Conservation (phyloP, 2,797 vertebrate genomes). For the Denticeps clupeoides region DNA sequence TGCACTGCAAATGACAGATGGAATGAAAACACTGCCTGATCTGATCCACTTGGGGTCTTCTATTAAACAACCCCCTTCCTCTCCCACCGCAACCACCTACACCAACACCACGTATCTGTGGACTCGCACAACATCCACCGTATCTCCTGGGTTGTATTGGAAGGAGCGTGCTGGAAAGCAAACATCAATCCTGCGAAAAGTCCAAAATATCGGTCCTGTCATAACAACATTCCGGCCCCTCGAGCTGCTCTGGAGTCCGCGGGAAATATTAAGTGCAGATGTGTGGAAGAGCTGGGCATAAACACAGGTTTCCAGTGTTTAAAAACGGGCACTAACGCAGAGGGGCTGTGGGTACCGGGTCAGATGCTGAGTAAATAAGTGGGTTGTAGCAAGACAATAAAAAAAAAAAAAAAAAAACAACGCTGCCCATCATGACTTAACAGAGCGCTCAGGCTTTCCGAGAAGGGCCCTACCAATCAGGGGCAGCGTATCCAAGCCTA, state of each 20-base stretch:
- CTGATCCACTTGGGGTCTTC: slow-evolving; percentile 15
- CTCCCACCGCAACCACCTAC: background rate
- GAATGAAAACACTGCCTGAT: slow-evolving; percentile 49
- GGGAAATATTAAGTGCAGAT: slow-evolving; percentile 62
- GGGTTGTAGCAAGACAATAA: slow-evolving; percentile 43
- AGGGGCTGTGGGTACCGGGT: slow-evolving; percentile 59
- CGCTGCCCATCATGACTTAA: no score
- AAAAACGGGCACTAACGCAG: slow-evolving; percentile 55
- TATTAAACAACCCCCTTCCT: background rate
- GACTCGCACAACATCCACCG: slow-evolving; percentile 27
- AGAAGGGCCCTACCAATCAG: no score
- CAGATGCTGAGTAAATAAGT: slow-evolving; percentile 63
- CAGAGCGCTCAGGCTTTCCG: no score
- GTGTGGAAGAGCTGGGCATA: slow-evolving; percentile 56
- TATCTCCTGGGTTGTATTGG: slow-evolving; percentile 48
- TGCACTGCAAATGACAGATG: slow-evolving; percentile 48
- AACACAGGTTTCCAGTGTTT: slow-evolving; percentile 56
- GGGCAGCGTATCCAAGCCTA: slow-evolving; percentile 1
- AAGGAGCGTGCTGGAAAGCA: slow-evolving; percentile 51
- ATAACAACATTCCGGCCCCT: slow-evolving; percentile 58
- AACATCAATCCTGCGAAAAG: slow-evolving; percentile 61
- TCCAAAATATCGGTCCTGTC: slow-evolving; percentile 60
- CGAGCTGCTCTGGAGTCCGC: slow-evolving; percentile 50
- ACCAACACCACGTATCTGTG: no score
- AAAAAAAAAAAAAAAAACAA: no score